These are phyloP conservation scores for Andricus grossulariae DNA, from an alignment of 1,140 invertebrate genomes.

Conservation along the genomic window DNA sequence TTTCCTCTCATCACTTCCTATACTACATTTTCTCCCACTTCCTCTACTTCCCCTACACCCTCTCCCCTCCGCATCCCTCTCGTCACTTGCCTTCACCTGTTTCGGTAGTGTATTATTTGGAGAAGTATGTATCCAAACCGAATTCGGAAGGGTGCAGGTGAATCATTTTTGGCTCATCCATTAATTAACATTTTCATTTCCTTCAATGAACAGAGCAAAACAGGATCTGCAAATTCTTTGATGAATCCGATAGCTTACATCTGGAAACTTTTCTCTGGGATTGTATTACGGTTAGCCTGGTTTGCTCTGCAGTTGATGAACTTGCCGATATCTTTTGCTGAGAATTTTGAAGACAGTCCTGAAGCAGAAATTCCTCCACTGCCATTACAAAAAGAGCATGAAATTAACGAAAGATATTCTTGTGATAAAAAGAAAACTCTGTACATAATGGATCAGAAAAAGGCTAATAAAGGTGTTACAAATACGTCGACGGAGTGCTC, in stretches of 20 bases:
- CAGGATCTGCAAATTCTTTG: constrained; percentile 56
- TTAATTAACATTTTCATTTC: no score
- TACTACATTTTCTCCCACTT: no score
- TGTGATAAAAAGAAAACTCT: constrained; percentile 82
- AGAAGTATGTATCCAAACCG: neutral
- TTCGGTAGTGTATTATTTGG: constrained; percentile 3
- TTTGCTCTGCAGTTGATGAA: constrained; percentile 61
- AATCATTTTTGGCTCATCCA: neutral
- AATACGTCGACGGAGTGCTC: constrained; percentile 60
- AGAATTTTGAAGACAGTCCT: constrained; percentile 66
- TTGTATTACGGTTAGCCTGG: constrained; percentile 61
- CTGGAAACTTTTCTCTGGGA: constrained; percentile 62
- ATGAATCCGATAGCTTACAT: constrained; percentile 62
- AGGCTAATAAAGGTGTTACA: constrained; percentile 58
- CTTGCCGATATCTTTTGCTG: constrained; percentile 61
- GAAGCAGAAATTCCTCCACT: constrained; percentile 62
- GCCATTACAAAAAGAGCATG: constrained; percentile 53
- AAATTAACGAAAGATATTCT: constrained; percentile 69
- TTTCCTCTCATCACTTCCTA: no score
- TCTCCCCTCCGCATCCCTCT: no score
- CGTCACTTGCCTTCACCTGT: no score
- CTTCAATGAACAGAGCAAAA: constrained; percentile 42
- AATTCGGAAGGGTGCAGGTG: neutral
- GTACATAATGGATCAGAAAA: constrained; percentile 81
- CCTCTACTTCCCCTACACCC: no score